Percentiles rank a stretch among this genome's conserved stretches.
These are phyloP conservation scores for Machimus rusticus DNA, from an alignment of 2,888 invertebrate genomes.

Conservation along the genomic window DNA sequence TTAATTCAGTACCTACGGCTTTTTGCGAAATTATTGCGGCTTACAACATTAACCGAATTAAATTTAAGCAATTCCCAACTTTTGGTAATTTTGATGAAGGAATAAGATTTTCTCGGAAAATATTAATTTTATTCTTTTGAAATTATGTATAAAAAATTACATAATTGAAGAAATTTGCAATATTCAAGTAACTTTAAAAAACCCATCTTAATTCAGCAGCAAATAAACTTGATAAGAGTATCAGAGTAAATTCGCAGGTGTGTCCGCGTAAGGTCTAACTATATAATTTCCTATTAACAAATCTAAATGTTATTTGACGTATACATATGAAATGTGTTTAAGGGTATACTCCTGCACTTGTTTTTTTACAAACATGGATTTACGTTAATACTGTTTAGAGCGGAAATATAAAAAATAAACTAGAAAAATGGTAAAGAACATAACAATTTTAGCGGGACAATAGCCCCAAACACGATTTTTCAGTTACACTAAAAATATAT, in stretches of 20 bases:
- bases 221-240: neutral
- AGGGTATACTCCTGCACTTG: conserved; percentile 24
- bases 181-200: neutral
- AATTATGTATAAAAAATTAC: neutral
- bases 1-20: no score
- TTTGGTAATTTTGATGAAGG: neutral
- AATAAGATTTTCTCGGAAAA: neutral
- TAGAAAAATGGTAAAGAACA: conserved; percentile 35
- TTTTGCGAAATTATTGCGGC: no score
- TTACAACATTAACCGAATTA: no score
- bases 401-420: conserved; percentile 39
- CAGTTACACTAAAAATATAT: conserved; percentile 41
- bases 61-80: neutral
- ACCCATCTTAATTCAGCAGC: neutral
- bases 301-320: conserved; percentile 39
- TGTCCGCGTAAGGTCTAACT: neutral
- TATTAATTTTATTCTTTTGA: neutral
- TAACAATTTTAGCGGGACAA: conserved; percentile 22
- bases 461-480: conserved; percentile 24
- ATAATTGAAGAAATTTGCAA: neutral
- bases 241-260: neutral
- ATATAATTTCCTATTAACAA: conserved; percentile 31
- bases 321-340: conserved; percentile 46
- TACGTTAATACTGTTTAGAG: conserved; percentile 44
- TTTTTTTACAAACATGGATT: conserved; percentile 29